Evolutionary conservation across 2,797 vertebrate genomes (phyloP).

Genomic region (Poeciliopsis paucimaculata): DNA sequence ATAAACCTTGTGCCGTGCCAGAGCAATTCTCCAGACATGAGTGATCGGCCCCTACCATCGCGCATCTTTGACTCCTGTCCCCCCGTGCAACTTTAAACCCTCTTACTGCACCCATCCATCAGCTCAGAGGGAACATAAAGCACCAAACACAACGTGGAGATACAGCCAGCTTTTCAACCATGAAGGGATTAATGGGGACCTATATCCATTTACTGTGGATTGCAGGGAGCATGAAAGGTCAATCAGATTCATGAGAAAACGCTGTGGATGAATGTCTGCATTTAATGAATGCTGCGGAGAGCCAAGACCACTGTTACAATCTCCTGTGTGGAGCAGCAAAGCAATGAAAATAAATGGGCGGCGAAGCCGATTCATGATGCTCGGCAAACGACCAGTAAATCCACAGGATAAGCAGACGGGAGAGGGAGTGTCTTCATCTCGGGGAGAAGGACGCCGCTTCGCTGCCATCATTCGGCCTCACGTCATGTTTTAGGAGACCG

Average conservation of each 20-base stretch:
- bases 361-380: constrained; percentile 54
- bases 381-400: constrained; percentile 73
- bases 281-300: constrained; percentile 58
- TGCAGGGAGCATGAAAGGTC: constrained; percentile 67
- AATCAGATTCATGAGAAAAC: constrained; percentile 79
- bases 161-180: constrained; percentile 52
- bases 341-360: constrained; percentile 68
- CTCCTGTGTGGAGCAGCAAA: constrained; percentile 35
- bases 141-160: constrained; percentile 41
- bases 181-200: constrained; percentile 54
- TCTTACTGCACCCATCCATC: constrained; percentile 43
- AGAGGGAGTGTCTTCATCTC: constrained; percentile 20
- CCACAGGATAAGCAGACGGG: constrained; percentile 45
- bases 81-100: constrained; percentile 30
- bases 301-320: constrained; percentile 33
- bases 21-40: constrained; percentile 52
- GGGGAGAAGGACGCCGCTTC: constrained; percentile 32
- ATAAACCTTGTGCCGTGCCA: constrained; percentile 60
- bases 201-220: constrained; percentile 65
- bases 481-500: background rate
- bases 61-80: constrained; percentile 42
- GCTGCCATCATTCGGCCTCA: constrained; percentile 36
- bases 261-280: constrained; percentile 60
- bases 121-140: constrained; percentile 59
- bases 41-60: constrained; percentile 47